Evolutionary conservation across 2,888 invertebrate species (phyloP).

Genomic region (Drosophila setosimentum): DNA sequence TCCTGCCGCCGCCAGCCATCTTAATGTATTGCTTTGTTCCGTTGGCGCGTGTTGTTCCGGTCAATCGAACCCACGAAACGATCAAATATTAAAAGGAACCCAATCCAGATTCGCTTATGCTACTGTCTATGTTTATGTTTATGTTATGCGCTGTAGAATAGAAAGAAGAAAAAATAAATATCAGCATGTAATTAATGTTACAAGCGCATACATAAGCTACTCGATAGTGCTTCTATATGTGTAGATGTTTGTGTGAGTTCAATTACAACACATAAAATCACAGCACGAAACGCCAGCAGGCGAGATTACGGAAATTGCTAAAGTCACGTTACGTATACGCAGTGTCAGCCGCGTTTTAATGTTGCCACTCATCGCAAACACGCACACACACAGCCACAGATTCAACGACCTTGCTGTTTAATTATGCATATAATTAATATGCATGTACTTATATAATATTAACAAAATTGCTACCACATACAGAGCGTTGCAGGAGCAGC

Average conservation of each 20-base stretch:
- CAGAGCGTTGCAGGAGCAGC: constrained; percentile 44
- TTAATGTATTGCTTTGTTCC: constrained; percentile 53
- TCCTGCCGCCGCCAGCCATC: constrained; percentile 89
- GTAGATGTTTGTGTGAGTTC: constrained; percentile 23
- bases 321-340: constrained; percentile 68
- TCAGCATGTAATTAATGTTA: constrained; percentile 6
- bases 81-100: constrained; percentile 39
- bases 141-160: constrained; percentile 19
- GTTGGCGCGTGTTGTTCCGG: constrained; percentile 37
- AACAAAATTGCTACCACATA: constrained; percentile 71
- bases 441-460: constrained; percentile 68
- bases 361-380: constrained; percentile 35
- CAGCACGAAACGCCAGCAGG: constrained; percentile 17
- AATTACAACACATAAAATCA: constrained; percentile 57
- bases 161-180: constrained; percentile 8
- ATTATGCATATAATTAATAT: constrained; percentile 79
- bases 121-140: constrained; percentile 1
- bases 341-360: constrained; percentile 56
- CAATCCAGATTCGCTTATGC: constrained; percentile 31
- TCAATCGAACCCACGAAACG: constrained; percentile 26
- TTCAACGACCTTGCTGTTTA: constrained; percentile 50
- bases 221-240: constrained; percentile 1
- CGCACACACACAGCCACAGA: constrained; percentile 10
- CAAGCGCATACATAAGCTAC: constrained; percentile 8
- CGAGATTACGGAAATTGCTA: constrained; percentile 8